Evolutionary conservation across 2,113 vertebrate species (phyloP).

Genomic region (Okapia johnstoni): DNA sequence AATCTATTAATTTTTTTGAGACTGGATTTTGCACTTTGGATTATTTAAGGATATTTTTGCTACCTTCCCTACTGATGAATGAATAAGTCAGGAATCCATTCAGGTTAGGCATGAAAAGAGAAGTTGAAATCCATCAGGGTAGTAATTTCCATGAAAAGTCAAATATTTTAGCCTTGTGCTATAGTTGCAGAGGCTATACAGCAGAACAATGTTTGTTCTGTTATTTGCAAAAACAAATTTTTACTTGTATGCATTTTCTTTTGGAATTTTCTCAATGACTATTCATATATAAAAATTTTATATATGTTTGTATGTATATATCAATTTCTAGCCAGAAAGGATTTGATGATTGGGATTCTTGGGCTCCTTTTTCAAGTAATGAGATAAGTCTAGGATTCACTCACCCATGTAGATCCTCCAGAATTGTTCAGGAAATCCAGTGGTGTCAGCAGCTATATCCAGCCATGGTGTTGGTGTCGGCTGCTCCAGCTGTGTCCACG

Average conservation of each 20-base stretch:
- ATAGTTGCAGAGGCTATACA: background rate
- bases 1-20: background rate
- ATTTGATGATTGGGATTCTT: background rate
- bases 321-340: background rate
- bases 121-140: background rate
- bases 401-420: too few relatives aligned
- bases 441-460: background rate
- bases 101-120: background rate
- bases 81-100: background rate
- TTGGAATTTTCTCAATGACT: background rate
- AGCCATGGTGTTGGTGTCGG: background rate
- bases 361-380: background rate
- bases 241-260: background rate
- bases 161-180: background rate
- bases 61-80: background rate
- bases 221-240: background rate
- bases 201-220: background rate
- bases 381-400: background rate
- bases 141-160: background rate
- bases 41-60: background rate
- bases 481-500: rapidly evolving
- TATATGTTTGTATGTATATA: too few relatives aligned
- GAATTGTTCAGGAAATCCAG: background rate
- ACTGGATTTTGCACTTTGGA: background rate
- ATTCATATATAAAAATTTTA: background rate